Base-by-base conservation (phyloP, 2,797 vertebrate species). In the Eulemur albifrons region DNA sequence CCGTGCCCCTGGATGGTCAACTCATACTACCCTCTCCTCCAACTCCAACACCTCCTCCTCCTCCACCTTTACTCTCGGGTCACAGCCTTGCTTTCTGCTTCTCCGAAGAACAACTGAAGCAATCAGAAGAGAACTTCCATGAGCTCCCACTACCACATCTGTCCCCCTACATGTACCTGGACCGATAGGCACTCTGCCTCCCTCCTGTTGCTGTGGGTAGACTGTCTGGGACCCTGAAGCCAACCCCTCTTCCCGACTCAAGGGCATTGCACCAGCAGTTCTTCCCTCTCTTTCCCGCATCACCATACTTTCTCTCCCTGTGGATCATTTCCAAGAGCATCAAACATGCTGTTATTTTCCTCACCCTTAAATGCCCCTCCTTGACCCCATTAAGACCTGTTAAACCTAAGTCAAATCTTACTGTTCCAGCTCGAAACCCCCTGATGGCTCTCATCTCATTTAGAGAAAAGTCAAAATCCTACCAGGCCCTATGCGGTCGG, bases 161-260 rank as follows among this genome's bases (percentile, higher is more conserved):
- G 25, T 13, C 3, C 38, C 1, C 8, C 32, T 32, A n/a, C 4
- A 15, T 18, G 1, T 25, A 2, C 38, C 23, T 30, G 13, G 6
- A 6, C 14, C 67, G 0, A 0, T 0, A 17, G 20, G 11, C 15
- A 38, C 77, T n/a, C 57, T 13, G 38, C n/a, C 63, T 87, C 45
- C 23, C 15, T 63, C 32, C 63, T 30, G 14, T 9, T 38, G 20
- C 27, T 1, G 2, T 7, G 11, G 38, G 18, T 8, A 50, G 38
- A 17, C 50, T 20, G 27, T 17, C 88, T 8, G 21, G 7, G n/a
- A 21, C 4, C 48, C 54, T 32, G n/a, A 57, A 61, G 48, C 20
- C 48, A 18, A 15, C 1, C 8, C 14, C 21, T 30, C 35, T 61
- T 73, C 57, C 70, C 27, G 11, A 2, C 12, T 10, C n/a, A 2